Evolutionary conservation across 1,140 invertebrate genomes (phyloP), one percentile per base, ranked within the genome.

Genomic region (Meloidogyne floridensis): DNA sequence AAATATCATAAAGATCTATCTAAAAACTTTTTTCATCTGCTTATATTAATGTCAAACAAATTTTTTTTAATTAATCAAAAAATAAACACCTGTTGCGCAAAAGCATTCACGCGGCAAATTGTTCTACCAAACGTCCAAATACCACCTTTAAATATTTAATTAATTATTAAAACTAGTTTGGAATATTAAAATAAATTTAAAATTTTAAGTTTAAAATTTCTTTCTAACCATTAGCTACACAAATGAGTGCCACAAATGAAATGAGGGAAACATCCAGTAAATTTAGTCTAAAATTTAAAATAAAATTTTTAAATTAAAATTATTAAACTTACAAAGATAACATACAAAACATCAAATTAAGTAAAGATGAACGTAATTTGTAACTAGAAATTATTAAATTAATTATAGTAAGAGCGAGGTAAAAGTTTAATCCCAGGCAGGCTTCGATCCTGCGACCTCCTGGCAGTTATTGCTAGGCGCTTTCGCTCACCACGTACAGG

Each of bases 101-200:
- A 84, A n/a, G 84, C 85, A 71, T 86, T 86, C 20, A 80, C 42
- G 42, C 85, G 83, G 47, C 84, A 86, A 18, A 86, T 20, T 18
- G 15, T 47, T 65, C 85, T 81, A 2, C 84, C 84, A 69, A 86
- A 84, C 9, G 72, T 74, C 84, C 84, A 86, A 42, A 54, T 72
- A 20, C 78, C 82, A 59, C 85, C 75, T 77, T 56, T 18, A 15
- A 69, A 20, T 84, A 10, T 72, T 83, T 8, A 85, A 32, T 10
- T 86, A 43, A 8, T 80, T 32, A 32, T 77, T 5, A 53, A 83
- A 80, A 73, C 84, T 85, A 8, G 78, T 32, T 7, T 42, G 18
- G 84, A 54, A 7, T 84, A 69, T 13, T 80, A 56, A 15, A 32
- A 32, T 32, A 32, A 32, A 32, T 32, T 32, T 32, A 32, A 32